Evolutionary conservation across 2,113 vertebrate genomes (phyloP).

Genomic region (Pogonocichla stellata): DNA sequence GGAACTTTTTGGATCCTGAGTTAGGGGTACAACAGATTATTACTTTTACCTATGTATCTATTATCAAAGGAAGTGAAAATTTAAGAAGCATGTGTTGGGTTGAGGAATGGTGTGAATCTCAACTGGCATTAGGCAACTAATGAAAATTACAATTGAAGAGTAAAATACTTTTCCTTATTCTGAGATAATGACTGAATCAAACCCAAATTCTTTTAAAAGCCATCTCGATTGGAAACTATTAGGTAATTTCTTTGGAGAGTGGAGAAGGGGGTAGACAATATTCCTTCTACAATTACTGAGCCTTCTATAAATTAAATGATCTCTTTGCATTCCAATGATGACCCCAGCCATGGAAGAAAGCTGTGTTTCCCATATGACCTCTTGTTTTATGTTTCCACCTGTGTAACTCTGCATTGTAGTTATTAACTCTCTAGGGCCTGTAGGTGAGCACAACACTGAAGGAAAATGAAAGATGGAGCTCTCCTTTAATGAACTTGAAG

Average conservation of each 20-base stretch:
- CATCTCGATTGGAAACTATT: conserved; percentile 35
- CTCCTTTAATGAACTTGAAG: neutral
- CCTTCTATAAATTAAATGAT: neutral
- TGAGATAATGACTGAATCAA: neutral
- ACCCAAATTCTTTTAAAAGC: conserved; percentile 17
- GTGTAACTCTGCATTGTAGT: neutral
- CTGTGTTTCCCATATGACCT: neutral
- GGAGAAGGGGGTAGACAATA: neutral
- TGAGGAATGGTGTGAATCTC: neutral
- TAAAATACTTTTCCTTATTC: conserved; percentile 16
- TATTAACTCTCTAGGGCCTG: neutral
- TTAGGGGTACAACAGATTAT: neutral
- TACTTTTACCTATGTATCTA: neutral
- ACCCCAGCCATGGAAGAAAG: neutral
- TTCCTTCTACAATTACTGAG: neutral
- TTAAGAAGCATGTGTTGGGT: neutral
- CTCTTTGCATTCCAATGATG: neutral
- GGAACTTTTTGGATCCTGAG: neutral
- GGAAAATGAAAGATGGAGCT: neutral
- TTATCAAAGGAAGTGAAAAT: neutral
- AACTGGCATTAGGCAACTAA: neutral
- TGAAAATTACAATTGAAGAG: neutral
- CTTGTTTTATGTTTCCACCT: conserved; percentile 28
- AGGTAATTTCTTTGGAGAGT: conserved; percentile 21
- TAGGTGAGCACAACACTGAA: neutral